phyloP scores from a whole-genome alignment of 2,888 invertebrate species.

The Cataglyphis livida region DNA sequence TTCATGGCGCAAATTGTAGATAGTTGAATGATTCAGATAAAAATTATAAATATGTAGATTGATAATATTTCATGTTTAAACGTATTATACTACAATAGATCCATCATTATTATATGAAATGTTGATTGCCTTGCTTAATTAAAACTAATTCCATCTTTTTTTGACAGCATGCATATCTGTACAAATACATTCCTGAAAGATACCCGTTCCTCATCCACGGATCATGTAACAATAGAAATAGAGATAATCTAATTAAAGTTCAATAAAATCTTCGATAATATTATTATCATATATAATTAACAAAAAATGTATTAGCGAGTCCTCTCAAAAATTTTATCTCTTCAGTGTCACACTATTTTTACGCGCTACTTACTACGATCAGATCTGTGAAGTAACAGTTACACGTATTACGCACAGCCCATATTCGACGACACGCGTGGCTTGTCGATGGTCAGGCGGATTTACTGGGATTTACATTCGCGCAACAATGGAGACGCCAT shows the following conservation, averaged over 20 bases:
- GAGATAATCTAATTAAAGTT: neutral
- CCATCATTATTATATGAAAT: neutral
- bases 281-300: neutral
- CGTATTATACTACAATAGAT: neutral
- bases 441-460: conserved; percentile 28
- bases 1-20: neutral
- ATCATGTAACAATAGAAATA: neutral
- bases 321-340: neutral
- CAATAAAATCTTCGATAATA: neutral
- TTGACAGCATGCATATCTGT: neutral
- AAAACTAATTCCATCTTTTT: neutral
- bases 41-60: neutral
- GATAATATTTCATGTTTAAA: neutral
- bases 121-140: neutral
- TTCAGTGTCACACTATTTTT: neutral
- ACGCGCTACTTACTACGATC: neutral
- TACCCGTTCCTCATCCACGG: neutral
- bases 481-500: conserved; percentile 2
- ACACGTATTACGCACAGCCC: conserved; percentile 12
- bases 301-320: neutral
- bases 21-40: neutral
- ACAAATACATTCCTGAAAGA: no score
- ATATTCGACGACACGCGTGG: conserved; percentile 35
- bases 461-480: conserved; percentile 39
- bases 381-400: neutral